A percentile compares a stretch with the other conserved stretches of the same genome.
Conservation (phyloP, 2,797 vertebrate genomes). For the Alfaro cultratus region DNA sequence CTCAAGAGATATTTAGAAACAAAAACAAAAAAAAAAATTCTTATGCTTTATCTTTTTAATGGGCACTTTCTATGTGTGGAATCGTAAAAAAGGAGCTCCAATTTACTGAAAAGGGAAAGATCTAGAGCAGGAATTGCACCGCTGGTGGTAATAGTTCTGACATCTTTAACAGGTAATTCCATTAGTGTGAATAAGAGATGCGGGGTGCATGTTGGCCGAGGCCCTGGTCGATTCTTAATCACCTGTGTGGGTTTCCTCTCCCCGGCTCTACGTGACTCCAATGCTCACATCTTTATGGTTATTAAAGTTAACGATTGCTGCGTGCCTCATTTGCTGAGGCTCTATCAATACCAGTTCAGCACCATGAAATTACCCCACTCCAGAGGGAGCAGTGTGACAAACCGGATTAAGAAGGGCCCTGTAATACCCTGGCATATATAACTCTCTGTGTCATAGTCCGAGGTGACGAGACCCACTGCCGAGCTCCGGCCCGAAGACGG, state of each 20-base stretch:
- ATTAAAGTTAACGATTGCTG: slow-evolving; percentile 82
- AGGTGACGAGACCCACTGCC: slow-evolving; percentile 54
- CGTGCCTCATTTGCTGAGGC: slow-evolving; percentile 77
- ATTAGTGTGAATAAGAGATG: slow-evolving; percentile 71
- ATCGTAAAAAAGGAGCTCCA: slow-evolving; percentile 17
- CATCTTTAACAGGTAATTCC: slow-evolving; percentile 75
- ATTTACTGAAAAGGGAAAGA: slow-evolving; percentile 34
- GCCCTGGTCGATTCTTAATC: slow-evolving; percentile 79
- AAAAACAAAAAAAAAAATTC: background rate
- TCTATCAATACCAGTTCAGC: slow-evolving; percentile 82
- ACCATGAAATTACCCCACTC: slow-evolving; percentile 83
- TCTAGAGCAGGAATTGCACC: slow-evolving; percentile 37
- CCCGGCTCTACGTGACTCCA: slow-evolving; percentile 67
- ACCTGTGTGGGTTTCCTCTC: slow-evolving; percentile 77
- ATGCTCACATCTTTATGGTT: slow-evolving; percentile 82
- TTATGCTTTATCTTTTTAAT: slow-evolving; percentile 10
- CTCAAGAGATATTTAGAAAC: background rate
- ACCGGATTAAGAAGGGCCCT: slow-evolving; percentile 78
- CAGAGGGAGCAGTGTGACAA: slow-evolving; percentile 78
- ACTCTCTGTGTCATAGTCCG: slow-evolving; percentile 69
- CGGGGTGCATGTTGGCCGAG: slow-evolving; percentile 46
- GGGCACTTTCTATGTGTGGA: slow-evolving; percentile 12
- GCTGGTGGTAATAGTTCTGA: slow-evolving; percentile 60
- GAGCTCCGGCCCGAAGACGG: slow-evolving; percentile 25
- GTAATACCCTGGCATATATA: slow-evolving; percentile 76